A percentile compares a stretch with the other conserved stretches of the same genome.
Conservation (phyloP, 92 coral and sea anemone species). For the Porites cylindrica region DNA sequence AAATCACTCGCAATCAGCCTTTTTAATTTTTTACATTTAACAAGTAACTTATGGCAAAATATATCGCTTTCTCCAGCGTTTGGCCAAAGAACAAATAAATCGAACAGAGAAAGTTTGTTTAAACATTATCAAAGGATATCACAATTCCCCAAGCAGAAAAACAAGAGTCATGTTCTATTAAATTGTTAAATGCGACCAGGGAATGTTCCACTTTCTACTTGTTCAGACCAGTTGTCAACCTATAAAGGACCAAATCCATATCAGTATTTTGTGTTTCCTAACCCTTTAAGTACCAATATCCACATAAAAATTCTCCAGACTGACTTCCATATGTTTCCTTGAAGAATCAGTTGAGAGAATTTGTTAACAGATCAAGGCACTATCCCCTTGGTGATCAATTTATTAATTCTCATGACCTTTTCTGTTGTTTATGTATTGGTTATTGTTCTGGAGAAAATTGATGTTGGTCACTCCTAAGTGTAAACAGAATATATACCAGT, state of each 20-base stretch:
- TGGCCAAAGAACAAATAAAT: background rate
- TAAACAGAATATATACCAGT: too few species aligned
- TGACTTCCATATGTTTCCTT: too few species aligned
- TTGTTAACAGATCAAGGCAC: too few species aligned
- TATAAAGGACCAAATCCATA: slow-evolving; percentile 18
- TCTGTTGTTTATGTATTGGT: too few species aligned
- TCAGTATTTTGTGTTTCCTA: background rate
- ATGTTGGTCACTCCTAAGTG: too few species aligned
- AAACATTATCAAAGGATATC: background rate
- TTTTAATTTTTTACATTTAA: background rate
- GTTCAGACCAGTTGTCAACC: slow-evolving; percentile 94
- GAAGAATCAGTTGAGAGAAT: too few species aligned
- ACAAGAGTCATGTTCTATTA: background rate
- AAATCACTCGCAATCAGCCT: background rate
- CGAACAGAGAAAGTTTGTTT: background rate
- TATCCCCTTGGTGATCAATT: too few species aligned
- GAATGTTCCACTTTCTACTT: slow-evolving; percentile 89
- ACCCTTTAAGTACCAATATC: background rate
- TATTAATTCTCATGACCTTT: too few species aligned
- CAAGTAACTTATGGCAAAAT: background rate
- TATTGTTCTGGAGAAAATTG: too few species aligned
- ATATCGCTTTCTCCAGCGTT: background rate
- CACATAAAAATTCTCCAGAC: too few species aligned
- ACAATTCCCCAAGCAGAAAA: background rate
- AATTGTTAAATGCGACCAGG: slow-evolving; percentile 77